Evolutionary conservation across 2,888 invertebrate species (phyloP).

Genomic region (Papilio protenor): DNA sequence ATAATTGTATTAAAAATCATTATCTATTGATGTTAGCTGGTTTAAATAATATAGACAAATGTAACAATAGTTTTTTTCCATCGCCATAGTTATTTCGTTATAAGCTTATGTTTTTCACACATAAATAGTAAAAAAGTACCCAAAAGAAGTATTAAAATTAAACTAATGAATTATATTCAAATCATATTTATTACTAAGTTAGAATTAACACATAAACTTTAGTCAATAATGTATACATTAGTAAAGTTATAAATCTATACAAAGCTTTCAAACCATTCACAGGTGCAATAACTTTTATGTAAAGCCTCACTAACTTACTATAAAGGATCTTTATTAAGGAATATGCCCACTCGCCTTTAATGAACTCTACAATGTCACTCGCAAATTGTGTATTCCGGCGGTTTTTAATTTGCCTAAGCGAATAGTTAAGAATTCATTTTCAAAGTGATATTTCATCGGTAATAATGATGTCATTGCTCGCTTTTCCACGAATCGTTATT

Average conservation of each 20-base stretch:
- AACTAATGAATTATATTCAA: not conserved
- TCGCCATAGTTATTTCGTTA: too few relatives aligned
- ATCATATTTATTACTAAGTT: not conserved
- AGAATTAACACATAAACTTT: not conserved
- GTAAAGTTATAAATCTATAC: constrained; percentile 1
- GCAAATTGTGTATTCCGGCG: not conserved
- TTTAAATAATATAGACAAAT: too few relatives aligned
- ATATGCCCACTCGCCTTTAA: constrained; percentile 35
- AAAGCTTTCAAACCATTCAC: constrained; percentile 34
- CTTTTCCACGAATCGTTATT: too few relatives aligned
- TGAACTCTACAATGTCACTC: not conserved
- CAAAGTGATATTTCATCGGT: not conserved
- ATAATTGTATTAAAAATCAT: too few relatives aligned
- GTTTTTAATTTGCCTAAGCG: not conserved
- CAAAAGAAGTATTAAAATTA: too few relatives aligned
- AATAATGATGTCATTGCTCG: too few relatives aligned
- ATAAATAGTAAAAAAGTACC: too few relatives aligned
- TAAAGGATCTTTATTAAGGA: constrained; percentile 33
- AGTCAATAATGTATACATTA: constrained; percentile 31
- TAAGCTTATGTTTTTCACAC: too few relatives aligned
- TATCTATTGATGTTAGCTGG: too few relatives aligned
- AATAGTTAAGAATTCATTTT: not conserved
- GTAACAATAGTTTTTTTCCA: too few relatives aligned
- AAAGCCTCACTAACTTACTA: constrained; percentile 27
- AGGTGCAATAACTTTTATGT: constrained; percentile 38